Percentiles rank a stretch among this genome's conserved stretches.
Evolutionary conservation across 1,140 invertebrate genomes (phyloP).

Genomic region (Trypoxylus dichotomus): DNA sequence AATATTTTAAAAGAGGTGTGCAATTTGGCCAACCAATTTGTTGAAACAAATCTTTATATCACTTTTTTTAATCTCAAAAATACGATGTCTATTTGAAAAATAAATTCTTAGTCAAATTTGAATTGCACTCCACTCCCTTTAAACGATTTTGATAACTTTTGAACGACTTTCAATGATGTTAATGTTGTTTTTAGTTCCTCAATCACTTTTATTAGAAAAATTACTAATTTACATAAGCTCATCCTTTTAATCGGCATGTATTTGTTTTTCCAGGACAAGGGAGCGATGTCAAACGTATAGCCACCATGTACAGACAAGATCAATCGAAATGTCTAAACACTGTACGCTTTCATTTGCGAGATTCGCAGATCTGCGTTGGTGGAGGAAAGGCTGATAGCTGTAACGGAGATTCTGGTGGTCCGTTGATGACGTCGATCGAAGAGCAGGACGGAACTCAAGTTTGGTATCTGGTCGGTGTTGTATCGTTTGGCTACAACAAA

Average conservation of each 20-base stretch:
- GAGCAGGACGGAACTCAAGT: constrained; percentile 35
- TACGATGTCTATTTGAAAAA: too few relatives aligned
- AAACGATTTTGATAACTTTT: too few relatives aligned
- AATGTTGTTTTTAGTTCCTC: too few relatives aligned
- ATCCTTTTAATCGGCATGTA: background rate
- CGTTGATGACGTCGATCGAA: constrained; percentile 55
- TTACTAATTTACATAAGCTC: too few relatives aligned
- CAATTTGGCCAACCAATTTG: too few relatives aligned
- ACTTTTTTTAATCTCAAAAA: too few relatives aligned
- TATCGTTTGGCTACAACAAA: constrained; percentile 60
- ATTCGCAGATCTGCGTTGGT: constrained; percentile 55
- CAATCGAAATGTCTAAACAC: background rate
- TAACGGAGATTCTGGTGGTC: constrained; percentile 63
- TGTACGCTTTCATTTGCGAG: background rate
- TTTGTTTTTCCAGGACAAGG: background rate
- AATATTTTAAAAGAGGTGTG: too few relatives aligned
- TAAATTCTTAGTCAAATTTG: too few relatives aligned
- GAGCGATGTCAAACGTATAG: constrained; percentile 10
- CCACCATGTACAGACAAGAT: background rate
- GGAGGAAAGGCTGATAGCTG: constrained; percentile 55
- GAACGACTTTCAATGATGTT: too few relatives aligned
- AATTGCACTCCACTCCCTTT: too few relatives aligned
- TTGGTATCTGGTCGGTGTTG: constrained; percentile 54
- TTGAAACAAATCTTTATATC: too few relatives aligned
- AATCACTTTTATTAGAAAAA: background rate